phyloP scores from a whole-genome alignment of 1,140 invertebrate species.

The Drosophila pachea region DNA sequence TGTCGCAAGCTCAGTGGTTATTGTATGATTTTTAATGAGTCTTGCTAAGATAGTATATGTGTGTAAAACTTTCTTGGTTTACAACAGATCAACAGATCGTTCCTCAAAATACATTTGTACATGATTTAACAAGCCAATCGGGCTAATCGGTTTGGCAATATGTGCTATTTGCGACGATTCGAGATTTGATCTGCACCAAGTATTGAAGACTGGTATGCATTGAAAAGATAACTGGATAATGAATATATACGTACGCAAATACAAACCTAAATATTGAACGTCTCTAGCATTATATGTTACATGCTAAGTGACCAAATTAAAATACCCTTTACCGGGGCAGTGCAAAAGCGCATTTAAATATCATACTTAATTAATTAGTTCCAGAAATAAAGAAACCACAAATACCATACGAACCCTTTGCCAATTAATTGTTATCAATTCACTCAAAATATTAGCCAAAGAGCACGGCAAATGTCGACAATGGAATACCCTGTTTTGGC shows the following conservation, averaged over 20 bases:
- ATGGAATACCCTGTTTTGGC: not conserved
- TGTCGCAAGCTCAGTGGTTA: slow-evolving; percentile 12
- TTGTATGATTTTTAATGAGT: slow-evolving; percentile 6
- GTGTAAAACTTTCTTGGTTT: slow-evolving; percentile 3
- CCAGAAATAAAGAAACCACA: slow-evolving; percentile 57
- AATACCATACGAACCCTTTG: not conserved
- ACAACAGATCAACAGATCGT: slow-evolving; percentile 17
- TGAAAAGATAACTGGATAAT: not conserved
- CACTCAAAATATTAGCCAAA: not conserved
- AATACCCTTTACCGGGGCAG: slow-evolving; percentile 2
- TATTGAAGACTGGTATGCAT: not conserved
- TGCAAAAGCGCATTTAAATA: slow-evolving; percentile 28
- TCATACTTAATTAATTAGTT: slow-evolving; percentile 55
- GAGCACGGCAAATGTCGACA: not conserved
- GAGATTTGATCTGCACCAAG: not conserved
- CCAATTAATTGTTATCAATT: not conserved
- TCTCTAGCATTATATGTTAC: not conserved
- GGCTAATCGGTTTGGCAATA: not conserved
- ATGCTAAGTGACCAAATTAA: slow-evolving; percentile 7
- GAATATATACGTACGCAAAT: slow-evolving; percentile 8
- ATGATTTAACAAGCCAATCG: slow-evolving; percentile 4
- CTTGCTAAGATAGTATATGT: not conserved
- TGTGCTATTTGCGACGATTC: not conserved
- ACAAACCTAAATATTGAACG: not conserved
- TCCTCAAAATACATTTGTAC: not conserved